Conservation (phyloP, 2,888 invertebrate species). For the Serripes groenlandicus region DNA sequence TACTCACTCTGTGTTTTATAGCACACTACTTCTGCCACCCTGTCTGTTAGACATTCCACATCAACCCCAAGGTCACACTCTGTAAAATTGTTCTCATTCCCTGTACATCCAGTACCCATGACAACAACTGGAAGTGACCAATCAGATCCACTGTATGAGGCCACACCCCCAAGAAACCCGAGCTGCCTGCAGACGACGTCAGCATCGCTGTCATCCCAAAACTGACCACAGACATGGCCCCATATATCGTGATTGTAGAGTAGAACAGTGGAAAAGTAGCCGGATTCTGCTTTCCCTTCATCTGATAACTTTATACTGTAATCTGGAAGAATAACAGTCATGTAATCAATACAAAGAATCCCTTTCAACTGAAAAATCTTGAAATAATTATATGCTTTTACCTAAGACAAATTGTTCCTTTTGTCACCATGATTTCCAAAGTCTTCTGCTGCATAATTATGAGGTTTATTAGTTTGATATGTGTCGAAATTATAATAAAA, state of each 20-base stretch:
- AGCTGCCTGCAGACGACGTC: constrained; percentile 67
- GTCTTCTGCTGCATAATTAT: too few species aligned
- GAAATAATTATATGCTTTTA: too few species aligned
- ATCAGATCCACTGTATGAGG: constrained; percentile 42
- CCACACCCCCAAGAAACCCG: constrained; percentile 87
- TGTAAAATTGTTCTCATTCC: constrained; percentile 63
- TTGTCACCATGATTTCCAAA: too few species aligned
- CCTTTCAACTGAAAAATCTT: too few species aligned
- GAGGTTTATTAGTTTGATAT: too few species aligned
- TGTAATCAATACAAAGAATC: too few species aligned
- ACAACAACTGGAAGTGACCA: constrained; percentile 62
- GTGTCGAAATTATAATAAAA: too few species aligned
- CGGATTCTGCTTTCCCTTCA: constrained; percentile 22
- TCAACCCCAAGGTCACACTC: constrained; percentile 52
- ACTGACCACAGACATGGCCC: constrained; percentile 88
- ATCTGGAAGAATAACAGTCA: too few species aligned
- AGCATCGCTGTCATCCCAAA: constrained; percentile 74
- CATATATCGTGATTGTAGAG: constrained; percentile 90
- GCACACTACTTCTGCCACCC: constrained; percentile 71
- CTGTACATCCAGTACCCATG: constrained; percentile 65
- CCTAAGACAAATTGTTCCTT: too few species aligned
- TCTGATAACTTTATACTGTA: constrained; percentile 34
- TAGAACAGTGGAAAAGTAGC: constrained; percentile 88
- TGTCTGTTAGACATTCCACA: constrained; percentile 55
- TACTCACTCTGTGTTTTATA: constrained; percentile 42